Evolutionary conservation across 1,140 invertebrate genomes (phyloP).

Genomic region (Cataglyphis hispanica): DNA sequence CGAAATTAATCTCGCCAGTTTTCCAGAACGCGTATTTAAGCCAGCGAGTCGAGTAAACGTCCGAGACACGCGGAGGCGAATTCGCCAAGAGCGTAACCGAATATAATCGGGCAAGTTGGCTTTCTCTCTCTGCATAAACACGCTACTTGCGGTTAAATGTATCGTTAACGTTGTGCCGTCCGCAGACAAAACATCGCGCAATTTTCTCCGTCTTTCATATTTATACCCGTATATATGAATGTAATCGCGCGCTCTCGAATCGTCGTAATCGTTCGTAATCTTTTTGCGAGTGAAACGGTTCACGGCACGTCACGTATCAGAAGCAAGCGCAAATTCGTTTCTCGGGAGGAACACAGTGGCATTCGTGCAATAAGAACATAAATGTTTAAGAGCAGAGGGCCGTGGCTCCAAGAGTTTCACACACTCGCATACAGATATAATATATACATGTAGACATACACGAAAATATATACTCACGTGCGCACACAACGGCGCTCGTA

Average conservation of each 20-base stretch:
- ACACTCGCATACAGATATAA: no score
- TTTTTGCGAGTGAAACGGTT: conserved; percentile 5
- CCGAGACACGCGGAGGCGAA: conserved; percentile 33
- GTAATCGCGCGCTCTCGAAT: conserved; percentile 38
- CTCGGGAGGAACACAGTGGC: neutral
- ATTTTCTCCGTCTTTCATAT: conserved; percentile 31
- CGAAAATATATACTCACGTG: neutral
- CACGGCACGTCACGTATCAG: conserved; percentile 30
- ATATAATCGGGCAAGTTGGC: conserved; percentile 26
- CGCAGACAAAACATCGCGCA: neutral
- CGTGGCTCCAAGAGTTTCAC: neutral
- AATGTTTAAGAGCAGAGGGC: conserved; percentile 29
- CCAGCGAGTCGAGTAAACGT: conserved; percentile 51
- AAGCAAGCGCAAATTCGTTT: conserved; percentile 35
- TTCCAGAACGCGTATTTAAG: conserved; percentile 38
- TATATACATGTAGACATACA: no score
- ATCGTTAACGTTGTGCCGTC: conserved; percentile 9
- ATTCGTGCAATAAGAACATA: conserved; percentile 41
- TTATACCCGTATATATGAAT: neutral
- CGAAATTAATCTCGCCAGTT: conserved; percentile 47
- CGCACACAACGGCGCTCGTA: conserved; percentile 17
- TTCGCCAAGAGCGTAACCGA: conserved; percentile 43
- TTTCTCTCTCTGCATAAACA: conserved; percentile 2
- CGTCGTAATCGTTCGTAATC: neutral
- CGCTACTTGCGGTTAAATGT: conserved; percentile 12